Percentiles rank a stretch among this genome's conserved stretches.
Evolutionary conservation across 1,140 invertebrate species (phyloP).

Genomic region (Nephotettix cincticeps): DNA sequence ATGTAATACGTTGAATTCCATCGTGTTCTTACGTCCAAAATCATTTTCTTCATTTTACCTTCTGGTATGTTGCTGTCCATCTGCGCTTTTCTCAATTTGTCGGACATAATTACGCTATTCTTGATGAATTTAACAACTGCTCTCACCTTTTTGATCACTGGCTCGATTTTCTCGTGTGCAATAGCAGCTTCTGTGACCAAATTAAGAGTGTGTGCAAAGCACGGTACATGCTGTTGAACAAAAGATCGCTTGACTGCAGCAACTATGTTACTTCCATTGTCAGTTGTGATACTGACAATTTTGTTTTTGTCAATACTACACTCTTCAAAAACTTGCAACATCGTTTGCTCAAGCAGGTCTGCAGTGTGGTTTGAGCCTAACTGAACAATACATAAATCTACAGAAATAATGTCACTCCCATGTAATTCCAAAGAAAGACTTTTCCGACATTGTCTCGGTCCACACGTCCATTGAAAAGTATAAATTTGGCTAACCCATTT

Average conservation of each 20-base stretch:
- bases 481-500: neutral
- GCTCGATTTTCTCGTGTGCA: neutral
- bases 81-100: constrained; percentile 12
- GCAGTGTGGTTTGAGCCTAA: constrained; percentile 13
- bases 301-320: constrained; percentile 43
- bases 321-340: constrained; percentile 37
- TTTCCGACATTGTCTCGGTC: constrained; percentile 25
- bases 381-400: constrained; percentile 12
- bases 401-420: constrained; percentile 4
- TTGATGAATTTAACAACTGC: constrained; percentile 13
- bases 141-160: constrained; percentile 9
- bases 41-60: constrained; percentile 38
- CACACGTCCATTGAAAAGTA: constrained; percentile 18
- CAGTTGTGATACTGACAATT: constrained; percentile 44
- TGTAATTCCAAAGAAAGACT: constrained; percentile 10
- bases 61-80: constrained; percentile 19
- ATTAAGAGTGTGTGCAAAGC: constrained; percentile 32
- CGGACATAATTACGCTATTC: constrained; percentile 7
- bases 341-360: neutral
- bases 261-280: constrained; percentile 46
- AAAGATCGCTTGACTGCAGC: constrained; percentile 14
- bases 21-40: constrained; percentile 42
- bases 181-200: constrained; percentile 6
- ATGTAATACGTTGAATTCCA: constrained; percentile 47
- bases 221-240: neutral